Evolutionary conservation across 2,888 invertebrate genomes (phyloP), one percentile per base, ranked within the genome.

Genomic region (Parthenolecanium corni): DNA sequence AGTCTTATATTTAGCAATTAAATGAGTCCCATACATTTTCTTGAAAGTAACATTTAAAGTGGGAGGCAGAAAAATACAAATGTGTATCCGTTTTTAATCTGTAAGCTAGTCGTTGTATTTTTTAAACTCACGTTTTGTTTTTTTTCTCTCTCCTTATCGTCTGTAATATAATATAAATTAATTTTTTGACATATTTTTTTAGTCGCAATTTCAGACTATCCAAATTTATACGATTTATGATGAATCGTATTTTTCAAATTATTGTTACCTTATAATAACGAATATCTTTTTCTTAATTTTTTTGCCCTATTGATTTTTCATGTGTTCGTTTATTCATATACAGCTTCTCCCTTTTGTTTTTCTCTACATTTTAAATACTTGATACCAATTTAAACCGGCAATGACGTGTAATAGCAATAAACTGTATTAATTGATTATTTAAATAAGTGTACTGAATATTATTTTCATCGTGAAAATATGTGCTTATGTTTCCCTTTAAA

Each of bases 71-170:
- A 31, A 31, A 16, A 18, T 14, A 18, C 9, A 38, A 9, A 42
- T 14, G 44, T 18, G 14, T 16, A 4, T 42, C 18, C 44, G 44
- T 18, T 14, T 42, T 42, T 42, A 42, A 16, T 42, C 18, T 42
- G 44, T 49, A 20, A 49, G 21, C 49, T 49, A 49, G 49, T 49
- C 49, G 20, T 21, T 21, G 49, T 49, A 49, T 20, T 49, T 49
- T 49, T 49, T 49, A 31, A 31, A 31, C 31, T 31, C 31, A 31
- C 21, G 46, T 46, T 46, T 46, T 46, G 16, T 46, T 46, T 23
- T 23, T 21, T 21, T 49, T 49, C 21, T 21, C 49, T 23, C 23
- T 49, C 49, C 46, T n/a, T 44, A 44, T 44, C n/a, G n/a, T 44
- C 18, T 44, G 46, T 44, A 44, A 2, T 44, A 18, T 20, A 6